phyloP scores from a whole-genome alignment of 2,113 vertebrate species.

The Ariopsis seemanni region DNA sequence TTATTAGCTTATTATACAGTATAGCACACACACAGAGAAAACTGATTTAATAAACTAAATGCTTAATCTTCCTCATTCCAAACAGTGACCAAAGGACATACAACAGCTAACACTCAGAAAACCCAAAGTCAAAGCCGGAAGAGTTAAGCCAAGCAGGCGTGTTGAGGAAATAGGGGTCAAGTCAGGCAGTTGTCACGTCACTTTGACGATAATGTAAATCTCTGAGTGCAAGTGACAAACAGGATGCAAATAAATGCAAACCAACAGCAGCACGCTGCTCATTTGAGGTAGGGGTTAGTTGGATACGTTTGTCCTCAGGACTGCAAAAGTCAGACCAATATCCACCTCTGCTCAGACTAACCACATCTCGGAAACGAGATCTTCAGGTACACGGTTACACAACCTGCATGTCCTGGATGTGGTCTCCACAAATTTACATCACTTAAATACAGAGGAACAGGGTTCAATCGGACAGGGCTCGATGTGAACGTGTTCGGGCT shows the following conservation, averaged over 20 bases:
- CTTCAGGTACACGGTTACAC: not conserved
- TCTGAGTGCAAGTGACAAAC: constrained; percentile 18
- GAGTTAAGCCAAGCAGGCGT: not conserved
- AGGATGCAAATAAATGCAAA: constrained; percentile 48
- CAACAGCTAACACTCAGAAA: not conserved
- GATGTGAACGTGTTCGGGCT: not conserved
- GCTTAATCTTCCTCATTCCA: not conserved
- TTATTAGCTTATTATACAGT: not conserved
- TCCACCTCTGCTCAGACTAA: not conserved
- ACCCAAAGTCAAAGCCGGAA: not conserved
- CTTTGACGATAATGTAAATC: constrained; percentile 33
- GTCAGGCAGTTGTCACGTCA: constrained; percentile 19
- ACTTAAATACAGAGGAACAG: not conserved
- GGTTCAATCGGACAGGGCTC: not conserved
- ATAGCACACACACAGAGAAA: not conserved
- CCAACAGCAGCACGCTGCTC: constrained; percentile 2
- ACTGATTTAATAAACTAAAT: not conserved
- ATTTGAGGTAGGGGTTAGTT: constrained; percentile 33
- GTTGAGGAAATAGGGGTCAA: not conserved
- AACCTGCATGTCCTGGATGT: not conserved
- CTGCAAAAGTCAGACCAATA: not conserved
- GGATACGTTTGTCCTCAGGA: not conserved
- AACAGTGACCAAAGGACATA: not conserved
- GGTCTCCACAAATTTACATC: not conserved
- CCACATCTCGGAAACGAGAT: not conserved